Base-by-base conservation (phyloP, 2,797 vertebrate species). In the Paratrypauchen microcephalus region DNA sequence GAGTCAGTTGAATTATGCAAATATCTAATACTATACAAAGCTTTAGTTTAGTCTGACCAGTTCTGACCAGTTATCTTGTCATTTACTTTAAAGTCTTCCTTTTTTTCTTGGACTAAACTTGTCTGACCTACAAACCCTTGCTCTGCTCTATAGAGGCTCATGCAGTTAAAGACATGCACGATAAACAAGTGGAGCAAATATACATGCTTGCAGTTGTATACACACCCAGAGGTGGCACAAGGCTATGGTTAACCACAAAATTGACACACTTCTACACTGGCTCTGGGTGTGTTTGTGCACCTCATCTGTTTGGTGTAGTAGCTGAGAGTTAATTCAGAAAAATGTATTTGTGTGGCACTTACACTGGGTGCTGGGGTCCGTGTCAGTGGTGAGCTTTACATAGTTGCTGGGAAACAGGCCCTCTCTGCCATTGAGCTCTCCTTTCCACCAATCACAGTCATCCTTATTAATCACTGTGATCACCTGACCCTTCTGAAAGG, bases 401-500 rank as follows among this genome's bases (percentile, higher is more conserved):
- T 99, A 99, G 90, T 99, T 99, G 90, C 97, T 98, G 0, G 97
- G 97, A 89, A 99, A 99, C 79, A 99, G 97, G 60, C 97, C 97
- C 85, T 97, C 94, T 65, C 96, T 95, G 65, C 97, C 97, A 0
- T 93, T 97, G 76, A 95, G 94, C 84, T 99, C 97, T 7, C 97
- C 97, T 86, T 98, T 99, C 97, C 97, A 99, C 97, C 97, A 99
- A 89, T 99, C 97, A 13, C 97, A 97, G 91, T 99, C 97, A 64
- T 99, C 97, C 91, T 95, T 97, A 92, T 91, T 98, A 87, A 99
- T 91, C 79, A 99, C 97, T 0, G 94, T 98, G 92, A 99, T 98
- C 89, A 99, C 91, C 93, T 98, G 97, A 81, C 97, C 97, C 87
- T 99, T 99, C 90, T 47, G 93, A 89, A 99, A 99, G 5, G 97